phyloP scores from a whole-genome alignment of 2,797 vertebrate species.

The Ctenochaetus hawaiiensis region DNA sequence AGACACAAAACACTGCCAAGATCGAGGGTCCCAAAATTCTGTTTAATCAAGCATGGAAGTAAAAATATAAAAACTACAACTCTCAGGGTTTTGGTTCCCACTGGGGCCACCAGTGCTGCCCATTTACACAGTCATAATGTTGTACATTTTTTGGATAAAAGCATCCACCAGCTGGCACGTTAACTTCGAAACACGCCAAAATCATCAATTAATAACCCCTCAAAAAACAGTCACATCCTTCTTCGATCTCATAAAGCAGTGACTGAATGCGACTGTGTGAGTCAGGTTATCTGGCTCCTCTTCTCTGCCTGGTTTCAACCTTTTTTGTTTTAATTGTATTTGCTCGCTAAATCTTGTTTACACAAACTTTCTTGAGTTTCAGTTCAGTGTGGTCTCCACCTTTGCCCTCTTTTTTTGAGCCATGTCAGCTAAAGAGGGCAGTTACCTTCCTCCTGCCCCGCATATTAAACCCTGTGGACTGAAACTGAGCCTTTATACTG shows the following conservation, averaged over 20 bases:
- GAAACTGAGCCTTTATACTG: not conserved
- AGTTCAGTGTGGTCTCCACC: not conserved
- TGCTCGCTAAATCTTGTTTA: too few species aligned
- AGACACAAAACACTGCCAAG: constrained; percentile 37
- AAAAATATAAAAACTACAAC: constrained; percentile 36
- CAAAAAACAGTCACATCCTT: not conserved
- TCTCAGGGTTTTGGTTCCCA: constrained; percentile 27
- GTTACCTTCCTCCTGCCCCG: not conserved
- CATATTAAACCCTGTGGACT: not conserved
- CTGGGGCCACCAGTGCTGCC: constrained; percentile 14
- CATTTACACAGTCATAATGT: constrained; percentile 3
- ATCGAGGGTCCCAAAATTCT: constrained; percentile 10
- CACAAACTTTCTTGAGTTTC: not conserved
- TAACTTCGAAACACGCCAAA: not conserved
- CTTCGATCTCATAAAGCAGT: not conserved
- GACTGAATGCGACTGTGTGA: not conserved
- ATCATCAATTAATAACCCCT: not conserved
- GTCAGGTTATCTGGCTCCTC: not conserved
- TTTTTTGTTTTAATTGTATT: not conserved
- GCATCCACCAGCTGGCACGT: not conserved
- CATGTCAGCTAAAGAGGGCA: not conserved
- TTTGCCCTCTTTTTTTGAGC: not conserved
- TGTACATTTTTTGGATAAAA: constrained; percentile 27
- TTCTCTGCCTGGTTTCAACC: not conserved
- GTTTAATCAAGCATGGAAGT: constrained; percentile 15